phyloP scores from a whole-genome alignment of 2,888 invertebrate species.

The Meiosimyza decipiens region DNA sequence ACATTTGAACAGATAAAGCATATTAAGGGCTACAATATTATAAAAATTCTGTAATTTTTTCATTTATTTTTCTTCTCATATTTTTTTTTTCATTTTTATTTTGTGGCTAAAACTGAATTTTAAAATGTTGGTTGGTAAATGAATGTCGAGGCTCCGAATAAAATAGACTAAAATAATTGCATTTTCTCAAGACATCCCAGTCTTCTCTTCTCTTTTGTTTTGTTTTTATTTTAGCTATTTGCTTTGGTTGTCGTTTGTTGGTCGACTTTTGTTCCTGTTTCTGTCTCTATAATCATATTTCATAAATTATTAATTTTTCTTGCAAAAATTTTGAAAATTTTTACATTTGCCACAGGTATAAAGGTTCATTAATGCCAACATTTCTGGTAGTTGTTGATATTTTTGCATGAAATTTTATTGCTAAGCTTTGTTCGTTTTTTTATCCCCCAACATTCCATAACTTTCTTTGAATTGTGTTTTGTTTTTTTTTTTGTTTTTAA shows the following conservation, averaged over 20 bases:
- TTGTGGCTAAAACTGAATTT: slow-evolving; percentile 2
- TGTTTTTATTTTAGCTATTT: slow-evolving; percentile 9
- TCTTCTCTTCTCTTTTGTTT: slow-evolving; percentile 7
- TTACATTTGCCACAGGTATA: slow-evolving; percentile 29
- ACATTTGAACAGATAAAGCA: slow-evolving; percentile 8
- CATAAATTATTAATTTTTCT: slow-evolving; percentile 58
- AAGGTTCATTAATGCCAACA: slow-evolving; percentile 33
- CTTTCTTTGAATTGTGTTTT: slow-evolving; percentile 34
- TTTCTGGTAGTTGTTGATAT: slow-evolving; percentile 39
- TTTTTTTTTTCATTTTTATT: slow-evolving; percentile 24
- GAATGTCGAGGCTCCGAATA: slow-evolving; percentile 30
- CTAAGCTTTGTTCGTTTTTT: slow-evolving; percentile 39
- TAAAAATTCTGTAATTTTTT: slow-evolving; percentile 23
- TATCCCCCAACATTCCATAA: slow-evolving; percentile 20
- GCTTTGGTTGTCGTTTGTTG: background rate
- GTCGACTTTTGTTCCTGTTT: slow-evolving; percentile 27
- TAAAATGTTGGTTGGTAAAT: slow-evolving; percentile 43
- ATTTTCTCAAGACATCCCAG: slow-evolving; percentile 53
- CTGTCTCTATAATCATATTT: slow-evolving; percentile 42
- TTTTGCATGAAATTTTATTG: slow-evolving; percentile 24
- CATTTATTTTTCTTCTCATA: background rate
- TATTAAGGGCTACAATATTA: slow-evolving; percentile 13
- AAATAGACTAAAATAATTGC: slow-evolving; percentile 54
- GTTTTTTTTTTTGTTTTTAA: slow-evolving; percentile 53
- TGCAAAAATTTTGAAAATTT: slow-evolving; percentile 46